These are phyloP conservation scores for Xylocopa sonorina DNA, from an alignment of 1,140 invertebrate genomes.

Conservation along the genomic window DNA sequence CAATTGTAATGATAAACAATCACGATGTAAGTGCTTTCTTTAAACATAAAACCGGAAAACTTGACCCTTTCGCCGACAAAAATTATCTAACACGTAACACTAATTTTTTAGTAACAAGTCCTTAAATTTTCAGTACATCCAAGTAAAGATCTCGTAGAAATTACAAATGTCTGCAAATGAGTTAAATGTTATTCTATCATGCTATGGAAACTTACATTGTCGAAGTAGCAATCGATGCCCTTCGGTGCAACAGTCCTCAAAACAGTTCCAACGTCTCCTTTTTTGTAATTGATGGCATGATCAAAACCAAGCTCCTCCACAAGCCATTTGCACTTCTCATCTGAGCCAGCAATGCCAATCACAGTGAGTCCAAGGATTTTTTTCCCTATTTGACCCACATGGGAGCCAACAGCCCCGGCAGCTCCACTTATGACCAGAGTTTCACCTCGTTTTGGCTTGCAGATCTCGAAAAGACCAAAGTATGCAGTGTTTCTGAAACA, in stretches of 20 bases:
- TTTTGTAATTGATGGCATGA: conserved; percentile 88
- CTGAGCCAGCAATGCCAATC: conserved; percentile 87
- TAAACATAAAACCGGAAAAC: too few relatives aligned
- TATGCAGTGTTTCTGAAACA: conserved; percentile 87
- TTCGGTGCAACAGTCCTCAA: conserved; percentile 86
- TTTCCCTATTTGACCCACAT: conserved; percentile 89
- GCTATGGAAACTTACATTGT: conserved; percentile 83
- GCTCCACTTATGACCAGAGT: conserved; percentile 86
- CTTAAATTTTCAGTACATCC: too few relatives aligned
- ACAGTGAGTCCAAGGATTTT: conserved; percentile 85
- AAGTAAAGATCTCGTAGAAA: too few relatives aligned
- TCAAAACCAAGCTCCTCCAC: conserved; percentile 86
- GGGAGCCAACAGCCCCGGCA: conserved; percentile 86
- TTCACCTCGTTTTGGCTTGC: conserved; percentile 86
- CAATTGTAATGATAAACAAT: conserved; percentile 50
- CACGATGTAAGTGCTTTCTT: too few relatives aligned
- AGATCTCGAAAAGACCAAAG: conserved; percentile 88
- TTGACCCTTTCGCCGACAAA: too few relatives aligned
- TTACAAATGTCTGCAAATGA: too few relatives aligned
- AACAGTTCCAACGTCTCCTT: conserved; percentile 79
- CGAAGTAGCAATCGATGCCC: conserved; percentile 88
- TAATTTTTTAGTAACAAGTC: too few relatives aligned
- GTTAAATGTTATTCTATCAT: conserved; percentile 4
- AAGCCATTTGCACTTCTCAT: conserved; percentile 88
- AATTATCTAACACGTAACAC: too few relatives aligned